These are phyloP conservation scores for Prunella himalayana DNA, from an alignment of 2,113 vertebrate genomes.

Conservation along the genomic window DNA sequence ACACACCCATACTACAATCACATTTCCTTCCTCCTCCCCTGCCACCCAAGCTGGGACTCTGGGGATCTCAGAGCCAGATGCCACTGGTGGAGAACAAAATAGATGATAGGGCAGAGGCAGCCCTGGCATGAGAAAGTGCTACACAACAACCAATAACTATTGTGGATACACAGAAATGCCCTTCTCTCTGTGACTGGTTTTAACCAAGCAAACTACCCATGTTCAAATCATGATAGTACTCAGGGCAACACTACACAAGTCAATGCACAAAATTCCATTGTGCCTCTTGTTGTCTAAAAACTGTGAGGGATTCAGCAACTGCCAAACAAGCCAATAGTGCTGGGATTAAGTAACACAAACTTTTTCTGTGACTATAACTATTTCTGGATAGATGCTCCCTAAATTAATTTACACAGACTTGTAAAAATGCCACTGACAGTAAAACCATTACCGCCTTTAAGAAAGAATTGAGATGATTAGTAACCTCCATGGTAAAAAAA, in stretches of 20 bases:
- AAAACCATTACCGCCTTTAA: not conserved
- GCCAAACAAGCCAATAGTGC: not conserved
- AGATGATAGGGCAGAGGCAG: not conserved
- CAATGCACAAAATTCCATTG: not conserved
- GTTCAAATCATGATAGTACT: not conserved
- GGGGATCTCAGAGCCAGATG: not conserved
- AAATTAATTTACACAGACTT: not conserved
- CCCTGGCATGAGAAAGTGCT: not conserved
- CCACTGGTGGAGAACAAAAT: not conserved
- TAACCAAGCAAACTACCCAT: not conserved
- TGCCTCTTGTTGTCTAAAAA: not conserved
- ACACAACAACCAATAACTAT: not conserved
- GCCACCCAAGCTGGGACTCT: fast-evolving
- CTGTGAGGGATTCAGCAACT: not conserved
- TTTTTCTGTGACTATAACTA: not conserved
- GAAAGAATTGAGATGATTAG: not conserved
- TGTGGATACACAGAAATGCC: not conserved
- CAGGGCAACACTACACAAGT: not conserved
- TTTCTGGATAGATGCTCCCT: not conserved
- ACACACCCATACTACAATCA: fast-evolving
- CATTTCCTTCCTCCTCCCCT: not conserved
- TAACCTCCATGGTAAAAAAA: not conserved
- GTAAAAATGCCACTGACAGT: not conserved
- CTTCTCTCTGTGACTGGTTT: not conserved
- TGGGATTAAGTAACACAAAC: not conserved